These are phyloP conservation scores for Vanessa cardui DNA, from an alignment of 2,888 invertebrate species.

Conservation along the genomic window DNA sequence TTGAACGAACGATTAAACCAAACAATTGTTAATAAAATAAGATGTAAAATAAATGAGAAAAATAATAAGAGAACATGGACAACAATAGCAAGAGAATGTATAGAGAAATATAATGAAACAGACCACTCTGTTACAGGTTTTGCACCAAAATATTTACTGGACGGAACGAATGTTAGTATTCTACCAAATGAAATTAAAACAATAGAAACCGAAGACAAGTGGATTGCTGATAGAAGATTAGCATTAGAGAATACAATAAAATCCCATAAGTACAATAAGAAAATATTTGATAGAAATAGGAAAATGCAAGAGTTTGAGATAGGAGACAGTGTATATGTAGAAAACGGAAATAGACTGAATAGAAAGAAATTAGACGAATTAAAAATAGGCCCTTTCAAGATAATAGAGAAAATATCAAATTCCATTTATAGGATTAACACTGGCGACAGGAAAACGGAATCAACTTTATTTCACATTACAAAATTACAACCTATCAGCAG, in stretches of 20 bases:
- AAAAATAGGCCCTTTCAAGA: constrained; percentile 43
- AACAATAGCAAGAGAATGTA: constrained; percentile 39
- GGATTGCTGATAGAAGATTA: constrained; percentile 28
- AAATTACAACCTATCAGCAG: constrained; percentile 25
- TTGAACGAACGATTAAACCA: constrained; percentile 40
- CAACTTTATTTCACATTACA: constrained; percentile 44
- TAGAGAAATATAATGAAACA: constrained; percentile 35
- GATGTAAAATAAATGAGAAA: constrained; percentile 45
- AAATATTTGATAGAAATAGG: constrained; percentile 1
- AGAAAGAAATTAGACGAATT: constrained; percentile 44
- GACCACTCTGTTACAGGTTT: constrained; percentile 34
- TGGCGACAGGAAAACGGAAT: constrained; percentile 44
- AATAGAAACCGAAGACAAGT: constrained; percentile 1
- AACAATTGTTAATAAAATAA: constrained; percentile 48
- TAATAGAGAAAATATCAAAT: constrained; percentile 43
- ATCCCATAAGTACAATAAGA: not conserved
- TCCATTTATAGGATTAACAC: constrained; percentile 47
- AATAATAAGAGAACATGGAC: constrained; percentile 41
- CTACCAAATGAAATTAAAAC: constrained; percentile 33
- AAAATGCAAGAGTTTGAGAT: not conserved
- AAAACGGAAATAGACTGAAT: not conserved
- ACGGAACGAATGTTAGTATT: constrained; percentile 27
- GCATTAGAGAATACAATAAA: constrained; percentile 30
- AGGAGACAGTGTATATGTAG: constrained; percentile 11
- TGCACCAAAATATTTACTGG: constrained; percentile 35